These are phyloP conservation scores for Parnassius glacialis DNA, from an alignment of 2,888 invertebrate genomes.

Conservation along the genomic window DNA sequence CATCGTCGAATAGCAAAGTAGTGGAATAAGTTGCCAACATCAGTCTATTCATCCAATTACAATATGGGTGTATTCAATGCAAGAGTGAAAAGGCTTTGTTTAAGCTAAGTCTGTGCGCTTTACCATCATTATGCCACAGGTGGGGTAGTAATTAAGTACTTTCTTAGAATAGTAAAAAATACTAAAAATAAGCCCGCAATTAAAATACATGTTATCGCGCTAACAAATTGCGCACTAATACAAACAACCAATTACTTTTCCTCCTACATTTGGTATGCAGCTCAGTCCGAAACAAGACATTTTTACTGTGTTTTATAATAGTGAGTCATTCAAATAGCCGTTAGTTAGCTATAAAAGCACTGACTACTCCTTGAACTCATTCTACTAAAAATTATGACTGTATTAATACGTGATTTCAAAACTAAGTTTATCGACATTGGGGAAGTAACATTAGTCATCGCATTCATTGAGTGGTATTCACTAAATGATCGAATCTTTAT, in stretches of 20 bases:
- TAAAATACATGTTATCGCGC: slow-evolving; percentile 53
- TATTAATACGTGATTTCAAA: slow-evolving; percentile 8
- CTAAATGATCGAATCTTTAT: too few relatives aligned
- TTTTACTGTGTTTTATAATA: slow-evolving; percentile 56
- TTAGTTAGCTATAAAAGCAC: slow-evolving; percentile 65
- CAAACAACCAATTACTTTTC: slow-evolving; percentile 55
- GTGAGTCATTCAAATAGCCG: slow-evolving; percentile 68
- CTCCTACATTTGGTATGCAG: slow-evolving; percentile 59
- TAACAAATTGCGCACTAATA: slow-evolving; percentile 47
- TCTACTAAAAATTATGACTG: slow-evolving; percentile 8
- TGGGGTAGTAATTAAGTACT: too few relatives aligned
- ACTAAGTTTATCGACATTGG: not conserved
- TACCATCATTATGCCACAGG: too few relatives aligned
- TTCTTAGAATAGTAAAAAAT: slow-evolving; percentile 1
- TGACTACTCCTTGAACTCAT: slow-evolving; percentile 36
- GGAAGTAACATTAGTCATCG: not conserved
- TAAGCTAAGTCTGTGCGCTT: too few relatives aligned
- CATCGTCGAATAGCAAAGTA: too few relatives aligned
- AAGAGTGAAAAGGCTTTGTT: too few relatives aligned
- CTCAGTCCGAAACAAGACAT: slow-evolving; percentile 53
- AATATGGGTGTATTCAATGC: too few relatives aligned
- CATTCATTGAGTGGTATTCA: not conserved
- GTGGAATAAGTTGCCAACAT: too few relatives aligned
- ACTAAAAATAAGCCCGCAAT: slow-evolving; percentile 55
- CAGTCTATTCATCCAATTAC: too few relatives aligned